Percentiles rank a stretch among this genome's conserved stretches.
Evolutionary conservation across 2,888 invertebrate species (phyloP).

Genomic region (Diabrotica balteata): DNA sequence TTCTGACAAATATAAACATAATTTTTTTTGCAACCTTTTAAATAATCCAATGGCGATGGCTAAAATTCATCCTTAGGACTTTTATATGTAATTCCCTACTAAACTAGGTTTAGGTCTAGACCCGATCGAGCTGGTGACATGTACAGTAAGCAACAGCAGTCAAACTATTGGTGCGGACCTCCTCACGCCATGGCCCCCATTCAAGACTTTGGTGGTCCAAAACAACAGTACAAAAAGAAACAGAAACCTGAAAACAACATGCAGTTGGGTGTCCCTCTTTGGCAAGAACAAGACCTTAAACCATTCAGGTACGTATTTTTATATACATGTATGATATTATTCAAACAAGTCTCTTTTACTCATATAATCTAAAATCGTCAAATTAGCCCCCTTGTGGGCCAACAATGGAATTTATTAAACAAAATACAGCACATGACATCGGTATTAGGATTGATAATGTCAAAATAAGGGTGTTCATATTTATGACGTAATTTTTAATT

Average conservation of each 20-base stretch:
- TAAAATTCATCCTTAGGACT: too few species aligned
- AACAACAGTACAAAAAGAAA: constrained; percentile 56
- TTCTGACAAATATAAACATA: neutral
- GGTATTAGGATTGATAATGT: too few species aligned
- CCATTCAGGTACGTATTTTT: constrained; percentile 65
- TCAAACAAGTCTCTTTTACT: too few species aligned
- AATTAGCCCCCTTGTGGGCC: too few species aligned
- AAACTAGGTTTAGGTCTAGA: constrained; percentile 65
- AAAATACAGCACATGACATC: too few species aligned
- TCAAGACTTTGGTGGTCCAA: constrained; percentile 62
- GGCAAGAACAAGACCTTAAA: constrained; percentile 78
- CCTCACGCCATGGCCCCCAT: constrained; percentile 58
- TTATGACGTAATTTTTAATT: too few species aligned
- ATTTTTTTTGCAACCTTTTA: neutral
- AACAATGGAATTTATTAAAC: too few species aligned
- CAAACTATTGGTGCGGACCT: constrained; percentile 59
- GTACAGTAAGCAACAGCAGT: constrained; percentile 60
- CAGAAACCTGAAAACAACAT: constrained; percentile 59
- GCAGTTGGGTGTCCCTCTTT: constrained; percentile 72
- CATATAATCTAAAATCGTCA: too few species aligned
- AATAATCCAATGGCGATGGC: too few species aligned
- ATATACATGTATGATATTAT: too few species aligned
- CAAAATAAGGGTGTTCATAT: too few species aligned
- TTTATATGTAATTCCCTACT: too few species aligned
- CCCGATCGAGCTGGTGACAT: constrained; percentile 66